Conservation (phyloP, 2,888 invertebrate species). For the Rhamphomyia laevipes region DNA sequence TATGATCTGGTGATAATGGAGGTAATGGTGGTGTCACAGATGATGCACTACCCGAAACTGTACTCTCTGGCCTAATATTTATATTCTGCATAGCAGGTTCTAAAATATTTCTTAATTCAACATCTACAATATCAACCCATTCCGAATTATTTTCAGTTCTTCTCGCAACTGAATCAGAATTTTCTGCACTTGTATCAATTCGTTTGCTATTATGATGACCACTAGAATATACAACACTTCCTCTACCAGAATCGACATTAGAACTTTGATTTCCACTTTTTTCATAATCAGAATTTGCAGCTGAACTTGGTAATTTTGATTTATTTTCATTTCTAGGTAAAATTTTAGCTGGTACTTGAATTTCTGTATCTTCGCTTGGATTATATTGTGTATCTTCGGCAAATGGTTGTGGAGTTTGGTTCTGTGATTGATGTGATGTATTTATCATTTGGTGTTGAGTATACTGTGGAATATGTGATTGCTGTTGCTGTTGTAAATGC, state of each 20-base stretch:
- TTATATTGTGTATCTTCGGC: background rate
- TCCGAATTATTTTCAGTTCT: conserved; percentile 50
- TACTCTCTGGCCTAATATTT: conserved; percentile 48
- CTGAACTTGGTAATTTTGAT: conserved; percentile 41
- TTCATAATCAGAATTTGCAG: conserved; percentile 61
- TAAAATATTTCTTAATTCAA: conserved; percentile 63
- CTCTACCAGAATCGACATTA: conserved; percentile 66
- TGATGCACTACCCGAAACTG: conserved; percentile 51
- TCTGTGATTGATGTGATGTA: background rate
- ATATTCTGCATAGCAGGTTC: conserved; percentile 59
- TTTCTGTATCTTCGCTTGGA: background rate
- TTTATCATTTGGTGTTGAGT: background rate
- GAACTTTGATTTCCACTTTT: conserved; percentile 63
- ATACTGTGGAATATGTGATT: background rate
- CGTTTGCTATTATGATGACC: conserved; percentile 46
- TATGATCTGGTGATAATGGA: conserved; percentile 57
- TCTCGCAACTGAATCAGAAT: conserved; percentile 39
- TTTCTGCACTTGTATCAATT: conserved; percentile 46
- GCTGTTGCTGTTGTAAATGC: background rate
- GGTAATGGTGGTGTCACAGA: conserved; percentile 70
- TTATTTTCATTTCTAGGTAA: conserved; percentile 9
- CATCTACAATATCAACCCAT: conserved; percentile 73
- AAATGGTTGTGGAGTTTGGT: too few species aligned
- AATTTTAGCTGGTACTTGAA: conserved; percentile 6
- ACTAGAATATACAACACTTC: conserved; percentile 70